Evolutionary conservation across 2,797 vertebrate species (phyloP).

Genomic region (Aratinga solstitialis): DNA sequence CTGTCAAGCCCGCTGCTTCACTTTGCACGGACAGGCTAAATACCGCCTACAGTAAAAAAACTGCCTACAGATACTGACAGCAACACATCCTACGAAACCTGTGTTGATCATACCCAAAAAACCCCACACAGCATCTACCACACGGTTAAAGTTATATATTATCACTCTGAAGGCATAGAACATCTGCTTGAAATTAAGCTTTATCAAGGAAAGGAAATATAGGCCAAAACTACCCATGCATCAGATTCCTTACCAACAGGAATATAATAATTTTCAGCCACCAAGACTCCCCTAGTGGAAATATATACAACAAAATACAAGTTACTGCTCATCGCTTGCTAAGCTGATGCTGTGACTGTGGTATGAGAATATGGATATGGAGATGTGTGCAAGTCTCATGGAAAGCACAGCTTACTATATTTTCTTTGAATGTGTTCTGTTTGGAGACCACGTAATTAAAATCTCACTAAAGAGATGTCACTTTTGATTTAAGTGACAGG

Average conservation of each 20-base stretch:
- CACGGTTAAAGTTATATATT: not conserved
- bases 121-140: not conserved
- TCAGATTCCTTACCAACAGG: not conserved
- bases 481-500: not conserved
- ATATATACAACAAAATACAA: not conserved
- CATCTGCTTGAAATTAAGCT: conserved; percentile 32
- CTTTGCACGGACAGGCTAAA: not conserved
- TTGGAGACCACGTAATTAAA: not conserved
- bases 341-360: not conserved
- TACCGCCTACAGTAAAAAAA: not conserved
- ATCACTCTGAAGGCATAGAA: not conserved
- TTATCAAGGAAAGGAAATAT: not conserved
- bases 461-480: not conserved
- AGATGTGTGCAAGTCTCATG: not conserved
- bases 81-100: not conserved
- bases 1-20: not conserved
- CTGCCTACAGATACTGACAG: not conserved
- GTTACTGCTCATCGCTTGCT: not conserved
- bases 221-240: not conserved
- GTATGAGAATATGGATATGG: not conserved
- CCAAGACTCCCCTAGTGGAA: not conserved
- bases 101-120: not conserved
- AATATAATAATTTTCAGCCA: not conserved
- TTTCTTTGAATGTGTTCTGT: not conserved
- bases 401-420: not conserved